Percentiles rank a stretch among this genome's conserved stretches.
Conservation (phyloP, 2,113 vertebrate genomes). For the Balaeniceps rex region DNA sequence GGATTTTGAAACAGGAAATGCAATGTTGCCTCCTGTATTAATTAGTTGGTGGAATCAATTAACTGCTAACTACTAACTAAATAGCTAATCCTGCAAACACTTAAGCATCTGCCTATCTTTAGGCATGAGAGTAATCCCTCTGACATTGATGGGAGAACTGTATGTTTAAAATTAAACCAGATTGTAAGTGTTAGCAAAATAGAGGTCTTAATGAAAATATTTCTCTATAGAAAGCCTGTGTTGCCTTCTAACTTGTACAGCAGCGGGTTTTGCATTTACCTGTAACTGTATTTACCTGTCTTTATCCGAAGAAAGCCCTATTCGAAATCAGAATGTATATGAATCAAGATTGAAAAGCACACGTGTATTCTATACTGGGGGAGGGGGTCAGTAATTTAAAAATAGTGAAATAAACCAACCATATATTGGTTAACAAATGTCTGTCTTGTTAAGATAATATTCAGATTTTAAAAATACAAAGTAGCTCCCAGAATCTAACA, state of each 20-base stretch:
- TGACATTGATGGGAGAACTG: not conserved
- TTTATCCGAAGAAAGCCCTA: not conserved
- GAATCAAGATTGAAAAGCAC: not conserved
- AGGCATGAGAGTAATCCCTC: not conserved
- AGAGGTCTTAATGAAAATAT: not conserved
- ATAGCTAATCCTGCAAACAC: not conserved
- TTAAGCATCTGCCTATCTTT: conserved; percentile 3
- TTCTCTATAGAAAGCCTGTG: not conserved
- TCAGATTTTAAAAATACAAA: not conserved
- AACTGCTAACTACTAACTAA: conserved; percentile 11
- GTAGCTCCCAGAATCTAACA: not conserved
- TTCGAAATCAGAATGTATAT: not conserved
- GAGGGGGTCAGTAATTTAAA: not conserved
- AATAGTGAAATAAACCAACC: not conserved
- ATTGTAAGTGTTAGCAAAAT: not conserved
- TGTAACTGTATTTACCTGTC: not conserved
- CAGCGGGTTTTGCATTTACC: not conserved
- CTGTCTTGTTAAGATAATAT: not conserved
- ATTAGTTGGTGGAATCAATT: conserved; percentile 28
- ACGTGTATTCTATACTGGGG: not conserved
- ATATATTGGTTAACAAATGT: not conserved
- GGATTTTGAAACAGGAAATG: conserved; percentile 10
- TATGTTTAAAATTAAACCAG: not conserved
- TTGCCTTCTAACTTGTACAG: not conserved
- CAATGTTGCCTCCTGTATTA: not conserved